phyloP scores from a whole-genome alignment of 2,797 vertebrate species.

The Pipistrellus pygmaeus region DNA sequence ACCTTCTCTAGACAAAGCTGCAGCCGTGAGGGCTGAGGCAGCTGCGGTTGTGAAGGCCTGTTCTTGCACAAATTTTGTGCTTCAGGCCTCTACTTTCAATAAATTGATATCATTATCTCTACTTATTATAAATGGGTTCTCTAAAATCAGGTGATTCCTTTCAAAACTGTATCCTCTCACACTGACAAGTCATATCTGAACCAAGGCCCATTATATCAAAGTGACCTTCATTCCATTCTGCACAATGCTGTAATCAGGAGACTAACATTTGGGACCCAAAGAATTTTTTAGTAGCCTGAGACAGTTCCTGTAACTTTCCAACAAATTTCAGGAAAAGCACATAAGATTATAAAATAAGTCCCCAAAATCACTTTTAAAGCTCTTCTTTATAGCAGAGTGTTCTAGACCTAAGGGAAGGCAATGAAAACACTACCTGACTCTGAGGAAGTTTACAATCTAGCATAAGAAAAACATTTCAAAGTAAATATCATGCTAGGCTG shows the following conservation, averaged over 20 bases:
- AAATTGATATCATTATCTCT: not conserved
- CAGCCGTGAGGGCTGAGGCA: no score
- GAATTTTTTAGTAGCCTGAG: not conserved
- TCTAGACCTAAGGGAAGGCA: not conserved
- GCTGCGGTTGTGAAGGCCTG: no score
- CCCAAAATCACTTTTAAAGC: not conserved
- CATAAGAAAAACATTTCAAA: not conserved
- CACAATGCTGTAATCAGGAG: not conserved
- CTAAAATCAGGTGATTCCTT: not conserved
- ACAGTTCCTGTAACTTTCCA: not conserved
- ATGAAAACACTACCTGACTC: not conserved
- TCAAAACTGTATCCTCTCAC: not conserved
- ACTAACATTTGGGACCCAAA: not conserved
- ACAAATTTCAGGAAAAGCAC: not conserved
- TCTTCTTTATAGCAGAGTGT: not conserved
- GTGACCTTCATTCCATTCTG: not conserved
- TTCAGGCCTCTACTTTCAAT: not conserved
- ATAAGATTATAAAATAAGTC: not conserved
- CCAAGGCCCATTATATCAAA: not conserved
- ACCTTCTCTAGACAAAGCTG: no score
- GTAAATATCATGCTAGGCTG: not conserved
- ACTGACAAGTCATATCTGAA: not conserved
- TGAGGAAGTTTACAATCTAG: not conserved
- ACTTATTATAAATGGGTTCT: constrained; percentile 3
- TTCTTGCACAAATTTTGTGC: no score